Base-by-base conservation (phyloP, 2,113 vertebrate species). In the Sebastes schlegelii region DNA sequence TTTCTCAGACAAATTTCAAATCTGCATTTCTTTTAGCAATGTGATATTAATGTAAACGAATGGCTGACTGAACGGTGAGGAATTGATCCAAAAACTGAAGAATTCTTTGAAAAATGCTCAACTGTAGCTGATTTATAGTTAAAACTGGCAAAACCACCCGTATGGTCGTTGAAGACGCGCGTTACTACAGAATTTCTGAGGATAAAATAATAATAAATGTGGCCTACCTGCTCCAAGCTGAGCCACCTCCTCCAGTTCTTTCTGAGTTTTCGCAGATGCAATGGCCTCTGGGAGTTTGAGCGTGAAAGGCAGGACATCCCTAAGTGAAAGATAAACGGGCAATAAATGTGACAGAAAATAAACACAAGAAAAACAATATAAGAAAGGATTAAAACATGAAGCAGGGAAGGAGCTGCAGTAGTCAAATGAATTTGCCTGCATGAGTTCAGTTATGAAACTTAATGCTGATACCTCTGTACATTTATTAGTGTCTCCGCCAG, bases 261-360 rank as follows among this genome's bases (percentile, higher is more conserved):
- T 94, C 90, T 97, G 97, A 13, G 96, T 97, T 91, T 96, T 97
- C 73, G 97, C 97, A 74, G 95, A 91, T 77, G 95, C 94, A 88
- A 99, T 96, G 86, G 96, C 96, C 69, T 96, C 96, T 90, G 98
- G 98, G 90, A 99, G 93, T 94, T 96, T 97, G 92, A 99, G 95
- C 67, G 96, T 96, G 89, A 97, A 98, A 0, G 98, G 97, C 86
- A 99, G 94, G 61, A 99, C 95, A 52, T 99, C 98, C 91, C 98
- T 99, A 64, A 79, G 55, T 86, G 46, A 64, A 61, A 23, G 87
- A 91, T n/a, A 3, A 79, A 58, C 10, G 51, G 13, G 6, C 34
- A 64, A 52, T 51, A 7, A 63, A 73, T 19, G 12, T n/a, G n/a
- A 80, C 4, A 26, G 8, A 40, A 23, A 63, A 74, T 7, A 52